phyloP scores from a whole-genome alignment of 2,797 vertebrate species.

The Tapirus indicus region DNA sequence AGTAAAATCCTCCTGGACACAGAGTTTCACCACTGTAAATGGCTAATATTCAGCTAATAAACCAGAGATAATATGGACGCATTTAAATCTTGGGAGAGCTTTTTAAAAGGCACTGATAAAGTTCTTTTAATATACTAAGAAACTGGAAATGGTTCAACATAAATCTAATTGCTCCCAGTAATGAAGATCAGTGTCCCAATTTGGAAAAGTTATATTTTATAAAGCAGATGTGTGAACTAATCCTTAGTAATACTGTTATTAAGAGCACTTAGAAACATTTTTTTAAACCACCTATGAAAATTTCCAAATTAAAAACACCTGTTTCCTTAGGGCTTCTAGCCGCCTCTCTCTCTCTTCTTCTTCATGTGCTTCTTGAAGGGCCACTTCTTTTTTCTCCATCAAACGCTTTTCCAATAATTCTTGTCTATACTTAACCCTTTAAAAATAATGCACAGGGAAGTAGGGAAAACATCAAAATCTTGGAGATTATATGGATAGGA shows the following conservation, averaged over 20 bases:
- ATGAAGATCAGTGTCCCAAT: conserved; percentile 1
- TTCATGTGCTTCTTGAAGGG: conserved; percentile 86
- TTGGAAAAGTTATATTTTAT: conserved; percentile 59
- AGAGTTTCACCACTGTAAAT: conserved; percentile 20
- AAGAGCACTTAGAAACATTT: conserved; percentile 27
- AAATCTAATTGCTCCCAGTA: conserved; percentile 60
- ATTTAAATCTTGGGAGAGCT: conserved; percentile 48
- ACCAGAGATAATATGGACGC: background rate
- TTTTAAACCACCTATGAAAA: background rate
- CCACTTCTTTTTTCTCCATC: conserved; percentile 88
- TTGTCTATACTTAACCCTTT: conserved; percentile 93
- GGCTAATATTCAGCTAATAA: conserved; percentile 28
- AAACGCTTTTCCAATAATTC: conserved; percentile 86
- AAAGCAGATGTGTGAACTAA: conserved; percentile 60
- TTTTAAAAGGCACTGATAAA: conserved; percentile 64
- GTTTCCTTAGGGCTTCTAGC: conserved; percentile 92
- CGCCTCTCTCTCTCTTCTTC: conserved; percentile 87
- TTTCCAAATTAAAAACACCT: conserved; percentile 88
- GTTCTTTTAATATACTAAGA: conserved; percentile 66
- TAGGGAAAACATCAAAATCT: background rate
- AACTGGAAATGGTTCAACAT: conserved; percentile 58
- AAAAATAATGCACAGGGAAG: background rate
- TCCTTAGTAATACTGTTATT: conserved; percentile 53
- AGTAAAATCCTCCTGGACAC: conserved; percentile 21
- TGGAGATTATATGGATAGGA: background rate